Conservation (phyloP, 2,113 vertebrate genomes). For the Hyla sarda region DNA sequence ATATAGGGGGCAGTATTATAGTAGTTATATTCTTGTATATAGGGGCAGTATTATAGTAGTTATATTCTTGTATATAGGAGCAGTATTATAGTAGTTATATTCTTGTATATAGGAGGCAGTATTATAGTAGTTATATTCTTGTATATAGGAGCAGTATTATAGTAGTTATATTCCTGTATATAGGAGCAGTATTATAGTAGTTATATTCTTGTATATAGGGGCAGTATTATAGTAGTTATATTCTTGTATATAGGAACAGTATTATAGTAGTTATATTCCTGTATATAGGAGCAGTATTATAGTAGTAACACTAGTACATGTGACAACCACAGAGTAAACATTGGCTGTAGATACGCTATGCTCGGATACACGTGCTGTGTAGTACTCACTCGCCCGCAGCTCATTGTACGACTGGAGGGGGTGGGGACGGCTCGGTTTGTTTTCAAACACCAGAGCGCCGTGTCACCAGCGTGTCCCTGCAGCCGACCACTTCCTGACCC, state of each 20-base stretch:
- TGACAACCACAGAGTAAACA: not conserved
- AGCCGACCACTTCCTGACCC: conserved; percentile 7
- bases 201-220: too few species aligned
- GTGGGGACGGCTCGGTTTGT: not conserved
- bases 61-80: not conserved
- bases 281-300: too few species aligned
- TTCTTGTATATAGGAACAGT: too few species aligned
- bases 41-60: not conserved
- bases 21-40: not conserved
- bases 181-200: too few species aligned
- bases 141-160: too few species aligned
- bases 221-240: too few species aligned
- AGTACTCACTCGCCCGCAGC: not conserved
- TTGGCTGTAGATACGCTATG: not conserved
- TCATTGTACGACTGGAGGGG: not conserved
- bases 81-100: not conserved
- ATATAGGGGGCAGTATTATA: too few species aligned
- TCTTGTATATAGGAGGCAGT: not conserved
- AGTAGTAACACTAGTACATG: not conserved
- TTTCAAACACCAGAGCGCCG: not conserved
- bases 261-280: too few species aligned
- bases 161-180: too few species aligned
- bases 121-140: too few species aligned
- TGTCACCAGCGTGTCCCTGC: not conserved
- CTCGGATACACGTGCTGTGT: too few species aligned